Conservation (phyloP, 1,140 invertebrate genomes). For the Sipha flava region DNA sequence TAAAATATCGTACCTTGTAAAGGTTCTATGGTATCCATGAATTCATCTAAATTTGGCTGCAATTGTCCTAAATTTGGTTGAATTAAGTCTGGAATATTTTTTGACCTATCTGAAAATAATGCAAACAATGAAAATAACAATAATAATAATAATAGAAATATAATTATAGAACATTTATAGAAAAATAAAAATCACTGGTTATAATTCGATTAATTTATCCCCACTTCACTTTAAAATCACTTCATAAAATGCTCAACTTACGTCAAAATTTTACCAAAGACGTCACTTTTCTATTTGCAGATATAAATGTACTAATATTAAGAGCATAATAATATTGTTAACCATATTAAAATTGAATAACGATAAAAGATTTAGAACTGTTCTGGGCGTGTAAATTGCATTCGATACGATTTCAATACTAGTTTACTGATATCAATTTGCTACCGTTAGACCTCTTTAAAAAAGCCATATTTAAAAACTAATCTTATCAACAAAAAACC, state of each 20-base stretch:
- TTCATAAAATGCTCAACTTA: background rate
- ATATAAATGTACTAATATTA: background rate
- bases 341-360: no score
- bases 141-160: background rate
- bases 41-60: slow-evolving; percentile 94
- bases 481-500: slow-evolving; percentile 24
- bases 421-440: slow-evolving; percentile 25
- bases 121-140: slow-evolving; percentile 21
- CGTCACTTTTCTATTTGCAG: background rate
- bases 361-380: no score
- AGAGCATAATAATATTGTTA: no score
- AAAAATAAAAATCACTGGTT: background rate
- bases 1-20: slow-evolving; percentile 57
- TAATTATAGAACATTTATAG: background rate
- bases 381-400: slow-evolving; percentile 27
- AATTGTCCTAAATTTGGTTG: slow-evolving; percentile 93
- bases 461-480: slow-evolving; percentile 11
- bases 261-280: background rate
- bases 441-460: slow-evolving; percentile 23
- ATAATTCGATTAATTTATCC: background rate
- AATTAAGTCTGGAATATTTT: slow-evolving; percentile 85
- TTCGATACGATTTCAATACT: slow-evolving; percentile 21
- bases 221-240: background rate
- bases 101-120: slow-evolving; percentile 49
- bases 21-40: slow-evolving; percentile 82